phyloP scores from a whole-genome alignment of 2,888 invertebrate species.

The Formica aserva region DNA sequence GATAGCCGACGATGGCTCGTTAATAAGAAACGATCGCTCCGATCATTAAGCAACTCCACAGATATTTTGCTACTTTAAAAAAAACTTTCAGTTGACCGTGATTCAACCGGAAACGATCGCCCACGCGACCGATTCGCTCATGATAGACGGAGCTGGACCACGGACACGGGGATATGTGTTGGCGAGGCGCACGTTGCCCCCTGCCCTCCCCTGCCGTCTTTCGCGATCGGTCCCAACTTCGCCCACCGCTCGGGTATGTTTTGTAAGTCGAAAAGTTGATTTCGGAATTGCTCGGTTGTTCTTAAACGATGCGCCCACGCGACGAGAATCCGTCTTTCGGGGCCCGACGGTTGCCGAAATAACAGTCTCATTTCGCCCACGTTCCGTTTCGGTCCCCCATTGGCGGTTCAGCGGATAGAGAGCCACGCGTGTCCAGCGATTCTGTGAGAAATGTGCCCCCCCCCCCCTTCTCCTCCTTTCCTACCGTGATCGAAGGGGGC shows the following conservation, averaged over 20 bases:
- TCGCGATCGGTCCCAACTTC: conserved; percentile 58
- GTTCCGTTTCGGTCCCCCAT: conserved; percentile 27
- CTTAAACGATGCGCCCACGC: conserved; percentile 67
- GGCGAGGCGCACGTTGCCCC: conserved; percentile 50
- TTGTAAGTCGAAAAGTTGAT: conserved; percentile 74
- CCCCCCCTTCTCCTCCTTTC: not conserved
- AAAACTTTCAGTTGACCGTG: conserved; percentile 4
- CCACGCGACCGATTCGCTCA: conserved; percentile 61
- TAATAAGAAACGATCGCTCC: not conserved
- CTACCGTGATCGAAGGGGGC: conserved; percentile 37
- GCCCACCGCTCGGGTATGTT: conserved; percentile 70
- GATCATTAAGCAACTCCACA: not conserved
- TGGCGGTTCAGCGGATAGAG: conserved; percentile 26
- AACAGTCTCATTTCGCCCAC: conserved; percentile 76
- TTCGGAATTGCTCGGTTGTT: conserved; percentile 72
- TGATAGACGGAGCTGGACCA: conserved; percentile 62
- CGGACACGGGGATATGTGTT: conserved; percentile 55
- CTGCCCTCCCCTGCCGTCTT: not conserved
- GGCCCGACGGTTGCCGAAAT: conserved; percentile 67
- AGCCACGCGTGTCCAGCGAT: conserved; percentile 29
- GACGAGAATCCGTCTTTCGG: conserved; percentile 53
- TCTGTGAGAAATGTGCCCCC: conserved; percentile 1
- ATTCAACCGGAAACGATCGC: conserved; percentile 69
- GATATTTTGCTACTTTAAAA: not conserved
- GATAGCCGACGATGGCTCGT: not conserved